A percentile compares a stretch with the other conserved stretches of the same genome.
These are phyloP conservation scores for Lathamus discolor DNA, from an alignment of 2,113 vertebrate genomes.

Conservation along the genomic window DNA sequence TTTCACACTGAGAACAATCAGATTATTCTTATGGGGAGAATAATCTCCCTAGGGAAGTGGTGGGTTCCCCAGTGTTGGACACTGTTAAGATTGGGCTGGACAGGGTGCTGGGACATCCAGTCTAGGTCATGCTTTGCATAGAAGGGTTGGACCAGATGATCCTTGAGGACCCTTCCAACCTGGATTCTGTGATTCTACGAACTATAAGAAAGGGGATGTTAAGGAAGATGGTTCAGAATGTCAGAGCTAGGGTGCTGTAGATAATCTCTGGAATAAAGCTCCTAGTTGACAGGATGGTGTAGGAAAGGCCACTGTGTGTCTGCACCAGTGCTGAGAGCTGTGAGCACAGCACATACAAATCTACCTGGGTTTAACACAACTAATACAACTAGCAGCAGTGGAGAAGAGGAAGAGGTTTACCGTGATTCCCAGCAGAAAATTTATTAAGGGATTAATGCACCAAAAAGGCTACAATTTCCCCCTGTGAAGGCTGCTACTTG, in stretches of 20 bases:
- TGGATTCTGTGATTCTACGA: neutral
- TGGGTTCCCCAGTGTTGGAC: neutral
- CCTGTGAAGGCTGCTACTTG: accelerated
- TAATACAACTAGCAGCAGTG: too few relatives aligned
- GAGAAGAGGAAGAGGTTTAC: neutral
- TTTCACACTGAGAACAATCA: neutral
- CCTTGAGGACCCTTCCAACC: neutral
- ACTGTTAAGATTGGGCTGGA: neutral
- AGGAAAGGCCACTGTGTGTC: neutral
- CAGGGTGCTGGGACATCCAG: neutral
- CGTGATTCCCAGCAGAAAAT: neutral
- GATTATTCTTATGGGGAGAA: neutral
- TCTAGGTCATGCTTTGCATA: neutral
- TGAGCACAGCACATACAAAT: accelerated
- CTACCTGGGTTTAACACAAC: neutral
- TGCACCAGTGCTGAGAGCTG: neutral
- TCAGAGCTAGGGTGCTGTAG: neutral
- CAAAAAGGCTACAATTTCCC: neutral
- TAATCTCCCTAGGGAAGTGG: neutral
- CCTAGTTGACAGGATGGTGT: accelerated
- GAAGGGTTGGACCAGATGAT: neutral
- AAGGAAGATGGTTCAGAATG: accelerated
- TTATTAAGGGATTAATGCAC: too few relatives aligned
- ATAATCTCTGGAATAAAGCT: neutral
- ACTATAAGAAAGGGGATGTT: accelerated